A percentile compares a stretch with the other conserved stretches of the same genome.
These are phyloP conservation scores for Cyprinella venusta DNA, from an alignment of 2,797 vertebrate species.

Conservation along the genomic window DNA sequence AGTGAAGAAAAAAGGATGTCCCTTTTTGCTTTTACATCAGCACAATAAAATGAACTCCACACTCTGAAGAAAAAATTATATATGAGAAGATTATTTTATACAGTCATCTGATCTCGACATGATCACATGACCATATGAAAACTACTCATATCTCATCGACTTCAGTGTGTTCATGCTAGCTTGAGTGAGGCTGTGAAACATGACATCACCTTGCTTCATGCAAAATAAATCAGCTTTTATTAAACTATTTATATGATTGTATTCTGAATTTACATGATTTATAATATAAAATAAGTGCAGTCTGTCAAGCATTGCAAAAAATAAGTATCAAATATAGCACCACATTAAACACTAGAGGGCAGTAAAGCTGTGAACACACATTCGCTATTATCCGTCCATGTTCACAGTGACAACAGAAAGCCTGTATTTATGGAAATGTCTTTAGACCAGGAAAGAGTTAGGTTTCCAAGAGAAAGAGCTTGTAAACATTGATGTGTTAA, in stretches of 20 bases:
- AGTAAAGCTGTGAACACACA: slow-evolving; percentile 2
- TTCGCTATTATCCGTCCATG: not conserved
- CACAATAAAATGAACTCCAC: not conserved
- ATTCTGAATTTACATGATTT: not conserved
- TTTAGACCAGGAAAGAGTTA: not conserved
- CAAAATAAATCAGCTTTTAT: not conserved
- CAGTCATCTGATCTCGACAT: not conserved
- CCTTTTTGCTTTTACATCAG: not conserved
- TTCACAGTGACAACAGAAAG: not conserved
- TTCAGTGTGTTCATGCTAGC: not conserved
- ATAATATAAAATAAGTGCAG: not conserved
- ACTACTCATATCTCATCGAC: not conserved
- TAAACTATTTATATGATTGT: not conserved
- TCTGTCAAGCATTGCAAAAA: not conserved
- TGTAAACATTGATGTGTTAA: slow-evolving; percentile 10
- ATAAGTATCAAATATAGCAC: not conserved
- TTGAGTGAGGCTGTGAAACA: not conserved
- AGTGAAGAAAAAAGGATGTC: not conserved
- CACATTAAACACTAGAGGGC: slow-evolving; percentile 46
- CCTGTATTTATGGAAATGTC: not conserved
- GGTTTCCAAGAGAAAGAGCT: slow-evolving; percentile 11
- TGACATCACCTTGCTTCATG: not conserved
- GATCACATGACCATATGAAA: no score
- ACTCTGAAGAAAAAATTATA: not conserved
- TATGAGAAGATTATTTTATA: not conserved